Evolutionary conservation across 1,140 invertebrate species (phyloP), one percentile per base, ranked within the genome.

Genomic region (Saccostrea cuccullata): DNA sequence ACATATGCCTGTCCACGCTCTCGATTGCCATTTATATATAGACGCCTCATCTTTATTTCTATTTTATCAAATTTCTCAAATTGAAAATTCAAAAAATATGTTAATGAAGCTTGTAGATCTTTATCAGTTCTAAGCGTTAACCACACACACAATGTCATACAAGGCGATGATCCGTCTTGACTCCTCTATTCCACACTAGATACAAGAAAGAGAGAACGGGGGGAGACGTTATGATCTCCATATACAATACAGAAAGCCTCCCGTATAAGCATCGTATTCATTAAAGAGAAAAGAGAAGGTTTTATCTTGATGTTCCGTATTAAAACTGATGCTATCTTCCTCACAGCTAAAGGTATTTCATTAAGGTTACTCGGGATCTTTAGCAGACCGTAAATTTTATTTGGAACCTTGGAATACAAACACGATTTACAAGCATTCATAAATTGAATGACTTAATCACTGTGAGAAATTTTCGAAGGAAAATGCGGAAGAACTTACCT

Each of bases 11-110:
- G 47, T 47, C 47, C 47, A 47, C 6, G 47, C 9, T 2, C 47
- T 6, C 17, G 17, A 17, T 64, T 17, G 2, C 17, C 20, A 20
- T n/a, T 64, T 64, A 64, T 64, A 36, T 36, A 64, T 64, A 64
- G 17, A 64, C 13, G 58, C 17, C 17, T n/a, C 58, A 64, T 20
- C 17, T 17, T 64, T 8, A 15, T 26, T 13, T 77, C 30, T 77
- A 15, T 77, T 67, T 77, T 30, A 77, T 30, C 70, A 77, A 77
- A 77, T 77, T 30, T 77, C 26, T 30, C 4, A 77, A 77, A 77
- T 26, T 30, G 70, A 30, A 30, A 77, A 77, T 77, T 77, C 70
- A 77, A 36, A 77, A 77, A 36, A 30, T 15, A 30, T 26, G 23
- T 30, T 36, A 77, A 30, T 36, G 13, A 30, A 26, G 26, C 26